Percentiles rank a stretch among this genome's conserved stretches.
These are phyloP conservation scores for Planococcus citri DNA, from an alignment of 1,140 invertebrate species.

Conservation along the genomic window DNA sequence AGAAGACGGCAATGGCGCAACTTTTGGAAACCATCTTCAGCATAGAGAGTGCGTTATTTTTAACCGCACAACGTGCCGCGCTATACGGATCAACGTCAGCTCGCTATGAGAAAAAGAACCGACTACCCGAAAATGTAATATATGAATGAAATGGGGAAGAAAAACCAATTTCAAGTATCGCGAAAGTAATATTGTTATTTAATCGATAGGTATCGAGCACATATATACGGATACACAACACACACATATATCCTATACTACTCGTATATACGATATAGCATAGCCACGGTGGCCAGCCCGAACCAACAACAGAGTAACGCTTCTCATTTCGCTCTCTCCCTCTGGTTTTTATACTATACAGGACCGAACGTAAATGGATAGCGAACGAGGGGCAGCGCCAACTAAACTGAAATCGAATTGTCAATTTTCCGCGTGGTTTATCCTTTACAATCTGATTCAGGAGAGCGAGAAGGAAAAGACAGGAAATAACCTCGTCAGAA, in stretches of 20 bases:
- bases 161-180: slow-evolving; percentile 26
- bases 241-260: no score
- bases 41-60: background rate
- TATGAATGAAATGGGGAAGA: slow-evolving; percentile 26
- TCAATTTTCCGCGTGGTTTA: slow-evolving; percentile 6
- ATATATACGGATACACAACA: background rate
- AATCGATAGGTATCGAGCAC: slow-evolving; percentile 24
- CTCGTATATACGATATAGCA: no score
- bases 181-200: slow-evolving; percentile 26
- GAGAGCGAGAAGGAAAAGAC: background rate
- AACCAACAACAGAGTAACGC: background rate
- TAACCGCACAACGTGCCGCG: background rate
- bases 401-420: slow-evolving; percentile 7
- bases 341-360: background rate
- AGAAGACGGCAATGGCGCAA: no score
- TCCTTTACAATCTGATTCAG: slow-evolving; percentile 3
- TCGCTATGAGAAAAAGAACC: slow-evolving; percentile 21
- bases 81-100: slow-evolving; percentile 4
- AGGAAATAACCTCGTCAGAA: slow-evolving; percentile 6
- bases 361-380: background rate
- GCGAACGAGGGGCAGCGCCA: background rate
- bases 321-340: background rate
- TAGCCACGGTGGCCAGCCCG: background rate
- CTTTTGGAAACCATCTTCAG: background rate
- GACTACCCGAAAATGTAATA: slow-evolving; percentile 25